Percentiles rank a stretch among this genome's conserved stretches.
Conservation (phyloP, 2,113 vertebrate genomes). For the Heloderma charlesbogerti region DNA sequence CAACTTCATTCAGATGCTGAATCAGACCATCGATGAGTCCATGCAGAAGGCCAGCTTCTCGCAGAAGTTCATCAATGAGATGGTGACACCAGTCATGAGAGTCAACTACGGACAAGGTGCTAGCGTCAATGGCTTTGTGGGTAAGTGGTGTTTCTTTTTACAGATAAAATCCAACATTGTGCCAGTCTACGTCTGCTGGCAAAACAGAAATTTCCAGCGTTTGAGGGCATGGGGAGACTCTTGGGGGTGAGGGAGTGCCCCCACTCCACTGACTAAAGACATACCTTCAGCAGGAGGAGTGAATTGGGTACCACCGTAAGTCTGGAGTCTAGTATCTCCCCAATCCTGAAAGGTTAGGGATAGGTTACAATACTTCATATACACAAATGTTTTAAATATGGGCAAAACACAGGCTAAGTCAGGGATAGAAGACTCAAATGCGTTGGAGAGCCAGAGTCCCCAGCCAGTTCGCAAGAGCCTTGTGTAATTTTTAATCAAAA, state of each 20-base stretch:
- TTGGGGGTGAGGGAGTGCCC: too few relatives aligned
- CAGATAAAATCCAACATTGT: not conserved
- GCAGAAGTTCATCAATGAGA: slow-evolving; percentile 87
- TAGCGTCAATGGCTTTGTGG: slow-evolving; percentile 85
- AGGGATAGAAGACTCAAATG: not conserved
- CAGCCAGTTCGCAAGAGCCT: not conserved
- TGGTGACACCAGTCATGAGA: slow-evolving; percentile 84
- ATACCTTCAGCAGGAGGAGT: not conserved
- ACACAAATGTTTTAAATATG: not conserved
- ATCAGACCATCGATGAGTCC: slow-evolving; percentile 87
- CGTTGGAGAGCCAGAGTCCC: not conserved
- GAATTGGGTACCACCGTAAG: not conserved
- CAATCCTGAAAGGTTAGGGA: not conserved
- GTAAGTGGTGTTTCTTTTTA: slow-evolving; percentile 70
- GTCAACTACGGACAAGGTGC: slow-evolving; percentile 87
- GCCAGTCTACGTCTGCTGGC: not conserved
- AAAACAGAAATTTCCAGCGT: too few relatives aligned
- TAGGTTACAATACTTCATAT: not conserved
- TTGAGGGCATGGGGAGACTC: too few relatives aligned
- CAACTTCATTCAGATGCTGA: slow-evolving; percentile 79
- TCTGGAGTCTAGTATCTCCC: not conserved
- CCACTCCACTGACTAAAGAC: too few relatives aligned
- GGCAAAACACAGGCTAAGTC: not conserved
- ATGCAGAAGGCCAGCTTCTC: slow-evolving; percentile 90
- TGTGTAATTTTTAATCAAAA: not conserved